phyloP scores from a whole-genome alignment of 92 coral and sea anemone genomes.

The Actinostola sp. region DNA sequence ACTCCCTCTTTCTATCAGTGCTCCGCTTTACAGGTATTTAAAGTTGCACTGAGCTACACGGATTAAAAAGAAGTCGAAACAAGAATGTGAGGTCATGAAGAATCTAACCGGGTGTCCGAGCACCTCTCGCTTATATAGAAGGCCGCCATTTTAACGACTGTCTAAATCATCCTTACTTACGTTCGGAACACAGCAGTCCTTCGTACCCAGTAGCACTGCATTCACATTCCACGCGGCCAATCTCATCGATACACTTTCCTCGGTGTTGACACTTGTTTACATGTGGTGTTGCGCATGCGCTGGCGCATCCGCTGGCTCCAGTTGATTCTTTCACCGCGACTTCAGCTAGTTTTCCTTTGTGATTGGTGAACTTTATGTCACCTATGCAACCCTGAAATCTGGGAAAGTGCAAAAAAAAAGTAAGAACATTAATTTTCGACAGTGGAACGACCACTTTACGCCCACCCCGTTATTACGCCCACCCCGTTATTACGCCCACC shows the following conservation, averaged over 20 bases:
- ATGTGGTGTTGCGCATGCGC: slow-evolving; percentile 63
- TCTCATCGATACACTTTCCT: slow-evolving; percentile 61
- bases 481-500: too few relatives aligned
- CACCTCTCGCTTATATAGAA: too few relatives aligned
- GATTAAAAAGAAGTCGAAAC: too few relatives aligned
- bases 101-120: too few relatives aligned
- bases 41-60: too few relatives aligned
- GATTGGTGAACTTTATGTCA: slow-evolving; percentile 27
- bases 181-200: slow-evolving; percentile 66
- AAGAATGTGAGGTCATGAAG: too few relatives aligned
- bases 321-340: slow-evolving; percentile 48
- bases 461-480: too few relatives aligned
- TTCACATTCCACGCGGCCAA: slow-evolving; percentile 67
- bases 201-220: slow-evolving; percentile 86
- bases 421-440: background rate
- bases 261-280: slow-evolving; percentile 63
- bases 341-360: slow-evolving; percentile 14
- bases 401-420: background rate
- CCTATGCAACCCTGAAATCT: slow-evolving; percentile 81
- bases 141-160: too few relatives aligned
- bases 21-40: too few relatives aligned
- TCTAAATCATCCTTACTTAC: too few relatives aligned
- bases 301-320: slow-evolving; percentile 53
- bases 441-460: too few relatives aligned
- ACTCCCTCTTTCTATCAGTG: too few relatives aligned